Evolutionary conservation across 2,113 vertebrate genomes (phyloP).

Genomic region (Cottus gobio): DNA sequence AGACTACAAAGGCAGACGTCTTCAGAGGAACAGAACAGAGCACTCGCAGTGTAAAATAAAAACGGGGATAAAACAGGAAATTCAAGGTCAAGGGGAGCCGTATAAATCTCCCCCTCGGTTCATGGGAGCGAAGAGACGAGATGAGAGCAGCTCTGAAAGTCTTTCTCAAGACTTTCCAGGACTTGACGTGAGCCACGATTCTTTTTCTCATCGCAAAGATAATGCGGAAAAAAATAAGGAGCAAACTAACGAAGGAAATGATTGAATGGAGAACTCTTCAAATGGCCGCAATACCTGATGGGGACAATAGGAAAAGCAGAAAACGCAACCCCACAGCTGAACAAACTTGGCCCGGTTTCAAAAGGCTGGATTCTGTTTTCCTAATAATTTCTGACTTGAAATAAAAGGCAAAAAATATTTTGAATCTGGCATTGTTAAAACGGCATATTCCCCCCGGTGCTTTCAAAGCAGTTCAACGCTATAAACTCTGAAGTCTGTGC

Average conservation of each 20-base stretch:
- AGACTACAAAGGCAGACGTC: conserved; percentile 63
- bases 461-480: conserved; percentile 8
- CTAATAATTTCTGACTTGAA: conserved; percentile 24
- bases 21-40: conserved; percentile 52
- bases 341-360: not conserved
- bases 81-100: conserved; percentile 65
- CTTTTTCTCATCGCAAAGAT: not conserved
- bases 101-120: conserved; percentile 56
- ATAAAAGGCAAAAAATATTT: conserved; percentile 5
- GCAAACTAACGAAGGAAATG: not conserved
- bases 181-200: conserved; percentile 35
- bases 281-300: not conserved
- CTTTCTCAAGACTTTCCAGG: conserved; percentile 62
- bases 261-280: not conserved
- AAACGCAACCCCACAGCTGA: not conserved
- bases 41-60: conserved; percentile 30
- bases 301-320: not conserved
- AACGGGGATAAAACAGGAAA: conserved; percentile 58
- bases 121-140: conserved; percentile 39
- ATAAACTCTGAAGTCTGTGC: not conserved
- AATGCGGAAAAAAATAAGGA: not conserved
- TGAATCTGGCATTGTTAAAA: conserved; percentile 19
- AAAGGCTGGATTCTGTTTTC: not conserved
- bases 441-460: not conserved
- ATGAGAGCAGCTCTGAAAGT: conserved; percentile 58